Conservation (phyloP, 2,888 invertebrate genomes). For the Philonicus albiceps region DNA sequence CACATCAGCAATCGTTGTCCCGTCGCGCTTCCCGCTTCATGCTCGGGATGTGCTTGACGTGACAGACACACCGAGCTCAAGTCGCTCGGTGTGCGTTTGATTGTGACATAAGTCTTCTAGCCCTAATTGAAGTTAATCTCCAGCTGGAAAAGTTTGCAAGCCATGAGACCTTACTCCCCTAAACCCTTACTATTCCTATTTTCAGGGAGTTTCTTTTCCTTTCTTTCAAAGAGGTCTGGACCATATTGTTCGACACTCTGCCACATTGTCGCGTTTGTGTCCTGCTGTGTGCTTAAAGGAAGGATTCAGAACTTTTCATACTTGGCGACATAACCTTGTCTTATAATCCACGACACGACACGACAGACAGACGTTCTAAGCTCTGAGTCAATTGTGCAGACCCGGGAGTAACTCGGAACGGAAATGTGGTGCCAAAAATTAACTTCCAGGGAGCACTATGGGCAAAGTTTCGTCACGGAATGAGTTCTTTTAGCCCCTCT, state of each 20-base stretch:
- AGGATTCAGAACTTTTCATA: background rate
- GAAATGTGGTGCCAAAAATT: constrained; percentile 42
- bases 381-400: constrained; percentile 17
- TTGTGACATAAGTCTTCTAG: constrained; percentile 45
- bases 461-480: constrained; percentile 25
- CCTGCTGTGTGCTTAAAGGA: background rate
- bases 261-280: background rate
- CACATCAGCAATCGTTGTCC: background rate
- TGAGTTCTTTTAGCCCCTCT: background rate
- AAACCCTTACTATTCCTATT: background rate
- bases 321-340: constrained; percentile 12
- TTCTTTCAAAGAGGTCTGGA: background rate
- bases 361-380: background rate
- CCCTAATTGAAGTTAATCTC: constrained; percentile 46
- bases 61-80: constrained; percentile 29
- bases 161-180: background rate
- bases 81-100: constrained; percentile 42
- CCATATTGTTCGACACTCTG: background rate
- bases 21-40: background rate
- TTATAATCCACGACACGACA: background rate
- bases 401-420: constrained; percentile 10
- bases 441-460: constrained; percentile 38
- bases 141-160: constrained; percentile 36
- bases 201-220: background rate
- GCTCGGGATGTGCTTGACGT: constrained; percentile 32